A percentile compares a stretch with the other conserved stretches of the same genome.
These are phyloP conservation scores for Tenthredo notha DNA, from an alignment of 2,888 invertebrate species.

Conservation along the genomic window DNA sequence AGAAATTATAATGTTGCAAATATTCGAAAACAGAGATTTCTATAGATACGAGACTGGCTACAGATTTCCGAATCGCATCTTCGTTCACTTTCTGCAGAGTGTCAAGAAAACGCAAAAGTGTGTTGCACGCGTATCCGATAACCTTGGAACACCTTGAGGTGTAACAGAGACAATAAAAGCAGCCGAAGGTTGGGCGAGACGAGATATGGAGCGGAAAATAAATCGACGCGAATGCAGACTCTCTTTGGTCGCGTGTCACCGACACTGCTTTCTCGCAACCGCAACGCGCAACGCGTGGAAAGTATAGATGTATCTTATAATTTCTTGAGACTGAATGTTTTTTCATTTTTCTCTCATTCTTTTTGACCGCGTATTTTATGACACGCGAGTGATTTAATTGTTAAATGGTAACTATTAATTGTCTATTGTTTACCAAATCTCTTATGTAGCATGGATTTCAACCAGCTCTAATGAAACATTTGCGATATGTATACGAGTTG, in stretches of 20 bases:
- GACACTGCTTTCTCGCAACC: slow-evolving; percentile 60
- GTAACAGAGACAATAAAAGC: slow-evolving; percentile 31
- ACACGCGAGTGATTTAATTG: background rate
- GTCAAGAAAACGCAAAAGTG: slow-evolving; percentile 11
- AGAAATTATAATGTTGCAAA: background rate
- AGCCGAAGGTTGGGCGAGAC: slow-evolving; percentile 25
- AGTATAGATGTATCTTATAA: slow-evolving; percentile 40
- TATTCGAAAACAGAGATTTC: background rate
- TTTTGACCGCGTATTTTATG: background rate
- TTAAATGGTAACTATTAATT: slow-evolving; percentile 4
- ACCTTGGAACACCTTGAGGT: slow-evolving; percentile 54
- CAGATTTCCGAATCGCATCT: background rate
- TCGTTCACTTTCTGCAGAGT: background rate
- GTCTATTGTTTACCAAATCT: background rate
- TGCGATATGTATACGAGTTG: background rate
- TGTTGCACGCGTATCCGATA: slow-evolving; percentile 52
- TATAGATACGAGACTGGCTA: background rate
- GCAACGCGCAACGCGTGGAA: slow-evolving; percentile 47
- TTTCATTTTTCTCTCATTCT: background rate
- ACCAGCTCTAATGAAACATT: background rate
- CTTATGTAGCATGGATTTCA: background rate
- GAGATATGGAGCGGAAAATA: slow-evolving; percentile 58
- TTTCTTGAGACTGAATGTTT: slow-evolving; percentile 20
- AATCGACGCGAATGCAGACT: slow-evolving; percentile 48
- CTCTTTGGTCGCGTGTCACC: slow-evolving; percentile 57